Evolutionary conservation across 1,140 invertebrate species (phyloP).

Genomic region (Euschistus heros): DNA sequence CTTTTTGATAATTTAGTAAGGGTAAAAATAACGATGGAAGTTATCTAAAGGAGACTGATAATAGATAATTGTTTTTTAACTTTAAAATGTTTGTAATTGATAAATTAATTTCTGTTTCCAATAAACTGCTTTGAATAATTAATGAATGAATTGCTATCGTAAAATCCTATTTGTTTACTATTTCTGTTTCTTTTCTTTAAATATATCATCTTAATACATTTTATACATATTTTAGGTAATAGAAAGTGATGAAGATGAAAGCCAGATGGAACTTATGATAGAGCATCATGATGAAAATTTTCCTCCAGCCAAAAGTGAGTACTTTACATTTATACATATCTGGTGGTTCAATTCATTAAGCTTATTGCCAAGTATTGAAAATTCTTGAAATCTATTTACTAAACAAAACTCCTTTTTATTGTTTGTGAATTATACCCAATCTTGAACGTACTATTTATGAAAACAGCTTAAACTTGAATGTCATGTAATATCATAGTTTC

Average conservation of each 20-base stretch:
- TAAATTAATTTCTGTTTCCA: not conserved
- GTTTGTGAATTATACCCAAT: too few relatives aligned
- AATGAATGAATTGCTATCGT: too few relatives aligned
- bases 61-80: too few relatives aligned
- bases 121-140: too few relatives aligned
- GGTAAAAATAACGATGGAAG: too few relatives aligned
- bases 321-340: slow-evolving; percentile 16
- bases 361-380: not conserved
- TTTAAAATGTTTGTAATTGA: too few relatives aligned
- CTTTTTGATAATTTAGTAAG: not conserved
- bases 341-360: slow-evolving; percentile 19
- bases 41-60: too few relatives aligned
- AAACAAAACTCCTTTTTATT: too few relatives aligned
- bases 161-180: not conserved
- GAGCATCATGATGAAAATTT: slow-evolving; percentile 37
- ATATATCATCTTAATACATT: not conserved
- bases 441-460: too few relatives aligned
- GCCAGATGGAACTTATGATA: slow-evolving; percentile 42
- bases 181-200: not conserved
- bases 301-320: slow-evolving; percentile 41
- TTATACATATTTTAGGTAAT: slow-evolving; percentile 39
- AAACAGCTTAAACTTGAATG: too few relatives aligned
- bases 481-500: too few relatives aligned
- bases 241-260: slow-evolving; percentile 60
- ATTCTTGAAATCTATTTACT: too few relatives aligned